Evolutionary conservation across 2,888 invertebrate species (phyloP).

Genomic region (Erebia aethiops): DNA sequence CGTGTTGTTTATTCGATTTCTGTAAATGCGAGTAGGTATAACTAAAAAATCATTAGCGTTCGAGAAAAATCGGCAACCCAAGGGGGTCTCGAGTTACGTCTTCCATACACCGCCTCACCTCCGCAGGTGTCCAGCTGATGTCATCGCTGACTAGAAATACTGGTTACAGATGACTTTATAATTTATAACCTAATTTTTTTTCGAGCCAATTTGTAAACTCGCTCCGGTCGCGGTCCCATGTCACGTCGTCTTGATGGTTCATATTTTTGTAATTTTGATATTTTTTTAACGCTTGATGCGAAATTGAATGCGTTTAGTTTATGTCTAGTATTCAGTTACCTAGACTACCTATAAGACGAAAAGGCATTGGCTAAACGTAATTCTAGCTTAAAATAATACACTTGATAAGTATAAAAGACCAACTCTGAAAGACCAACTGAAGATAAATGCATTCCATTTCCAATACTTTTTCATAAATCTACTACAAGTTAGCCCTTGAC

Average conservation of each 20-base stretch:
- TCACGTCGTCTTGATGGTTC: slow-evolving; percentile 1
- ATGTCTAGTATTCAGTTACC: neutral
- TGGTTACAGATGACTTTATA: slow-evolving; percentile 50
- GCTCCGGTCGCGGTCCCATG: slow-evolving; percentile 14
- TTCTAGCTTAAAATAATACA: too few relatives aligned
- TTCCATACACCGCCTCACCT: slow-evolving; percentile 15
- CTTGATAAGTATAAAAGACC: too few relatives aligned
- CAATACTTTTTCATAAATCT: too few relatives aligned
- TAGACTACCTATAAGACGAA: neutral
- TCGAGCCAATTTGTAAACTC: slow-evolving; percentile 26
- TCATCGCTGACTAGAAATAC: slow-evolving; percentile 63
- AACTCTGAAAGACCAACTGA: too few relatives aligned
- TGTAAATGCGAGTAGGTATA: neutral
- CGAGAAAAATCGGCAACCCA: slow-evolving; percentile 18
- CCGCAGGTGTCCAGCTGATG: slow-evolving; percentile 54
- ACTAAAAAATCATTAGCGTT: slow-evolving; percentile 9
- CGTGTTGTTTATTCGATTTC: neutral
- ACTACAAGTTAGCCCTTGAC: too few relatives aligned
- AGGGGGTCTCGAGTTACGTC: slow-evolving; percentile 21
- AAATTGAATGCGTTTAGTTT: neutral
- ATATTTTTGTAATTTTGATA: slow-evolving; percentile 8
- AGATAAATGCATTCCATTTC: too few relatives aligned
- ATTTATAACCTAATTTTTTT: slow-evolving; percentile 41
- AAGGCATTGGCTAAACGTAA: neutral
- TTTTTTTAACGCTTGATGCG: neutral